Conservation (phyloP, 2,888 invertebrate species). For the Amaurobius ferox region DNA sequence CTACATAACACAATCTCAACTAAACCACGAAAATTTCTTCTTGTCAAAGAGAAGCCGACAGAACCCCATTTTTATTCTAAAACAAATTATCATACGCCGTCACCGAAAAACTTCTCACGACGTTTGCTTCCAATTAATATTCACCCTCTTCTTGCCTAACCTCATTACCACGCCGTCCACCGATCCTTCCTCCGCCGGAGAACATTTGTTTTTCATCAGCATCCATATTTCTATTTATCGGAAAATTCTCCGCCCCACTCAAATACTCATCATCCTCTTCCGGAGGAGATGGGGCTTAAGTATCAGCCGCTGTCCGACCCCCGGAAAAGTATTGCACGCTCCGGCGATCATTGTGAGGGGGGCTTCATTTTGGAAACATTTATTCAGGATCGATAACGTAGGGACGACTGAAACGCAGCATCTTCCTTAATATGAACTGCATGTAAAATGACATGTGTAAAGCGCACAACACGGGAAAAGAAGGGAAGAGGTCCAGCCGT, state of each 20-base stretch:
- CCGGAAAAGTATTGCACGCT: constrained; percentile 43
- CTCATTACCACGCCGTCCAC: background rate
- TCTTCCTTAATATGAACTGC: constrained; percentile 69
- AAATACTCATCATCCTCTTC: constrained; percentile 36
- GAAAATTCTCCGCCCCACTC: constrained; percentile 8
- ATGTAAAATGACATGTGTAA: constrained; percentile 72
- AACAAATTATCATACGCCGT: background rate
- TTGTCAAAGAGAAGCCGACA: too few species aligned
- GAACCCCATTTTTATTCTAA: background rate
- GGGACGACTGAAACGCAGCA: constrained; percentile 45
- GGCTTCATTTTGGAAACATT: constrained; percentile 66
- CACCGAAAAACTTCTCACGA: background rate
- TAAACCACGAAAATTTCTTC: too few species aligned
- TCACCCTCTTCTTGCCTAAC: constrained; percentile 9
- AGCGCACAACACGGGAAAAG: constrained; percentile 67
- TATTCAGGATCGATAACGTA: constrained; percentile 66
- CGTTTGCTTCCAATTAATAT: background rate
- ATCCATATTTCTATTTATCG: constrained; percentile 18
- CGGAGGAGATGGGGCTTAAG: constrained; percentile 33
- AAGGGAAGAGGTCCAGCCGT: constrained; percentile 27
- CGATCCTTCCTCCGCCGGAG: background rate
- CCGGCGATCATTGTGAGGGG: constrained; percentile 19
- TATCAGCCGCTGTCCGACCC: constrained; percentile 32
- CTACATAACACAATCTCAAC: too few species aligned
- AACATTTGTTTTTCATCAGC: constrained; percentile 18